Evolutionary conservation across 2,888 invertebrate genomes (phyloP).

Genomic region (Petrophora chlorosata): DNA sequence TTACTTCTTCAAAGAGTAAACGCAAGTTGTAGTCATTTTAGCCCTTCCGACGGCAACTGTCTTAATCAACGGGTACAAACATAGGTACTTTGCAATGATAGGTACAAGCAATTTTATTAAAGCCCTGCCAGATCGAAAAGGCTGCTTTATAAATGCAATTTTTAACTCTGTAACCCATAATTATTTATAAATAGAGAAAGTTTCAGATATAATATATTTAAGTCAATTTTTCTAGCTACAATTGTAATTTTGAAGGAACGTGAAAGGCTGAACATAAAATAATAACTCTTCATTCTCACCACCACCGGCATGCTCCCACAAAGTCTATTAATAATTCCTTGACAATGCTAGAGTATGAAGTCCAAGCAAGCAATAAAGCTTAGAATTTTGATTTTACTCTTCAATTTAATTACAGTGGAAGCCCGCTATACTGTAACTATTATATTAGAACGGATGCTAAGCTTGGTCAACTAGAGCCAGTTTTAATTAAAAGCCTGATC

Average conservation of each 20-base stretch:
- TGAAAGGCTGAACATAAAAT: slow-evolving; percentile 29
- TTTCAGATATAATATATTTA: not conserved
- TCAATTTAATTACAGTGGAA: slow-evolving; percentile 65
- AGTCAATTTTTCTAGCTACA: slow-evolving; percentile 2
- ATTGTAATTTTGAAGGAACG: slow-evolving; percentile 2
- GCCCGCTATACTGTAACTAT: slow-evolving; percentile 57
- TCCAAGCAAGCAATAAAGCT: slow-evolving; percentile 49
- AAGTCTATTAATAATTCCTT: slow-evolving; percentile 45
- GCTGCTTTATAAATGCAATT: not conserved
- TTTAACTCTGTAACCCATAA: not conserved
- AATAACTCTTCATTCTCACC: slow-evolving; percentile 21
- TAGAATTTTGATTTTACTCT: slow-evolving; percentile 56
- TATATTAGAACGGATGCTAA: slow-evolving; percentile 66
- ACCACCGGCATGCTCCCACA: slow-evolving; percentile 46
- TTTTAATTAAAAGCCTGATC: slow-evolving; percentile 67
- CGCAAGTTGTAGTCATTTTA: too few species aligned
- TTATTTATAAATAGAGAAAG: not conserved
- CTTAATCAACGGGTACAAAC: too few species aligned
- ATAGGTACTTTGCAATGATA: too few species aligned
- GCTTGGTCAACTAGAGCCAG: slow-evolving; percentile 69
- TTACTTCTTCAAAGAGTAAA: too few species aligned
- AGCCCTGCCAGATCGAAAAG: not conserved
- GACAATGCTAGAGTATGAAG: slow-evolving; percentile 37
- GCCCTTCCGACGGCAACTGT: not conserved
- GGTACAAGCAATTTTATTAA: not conserved